Conservation (phyloP, 2,888 invertebrate genomes). For the Neoaliturus tenellus region DNA sequence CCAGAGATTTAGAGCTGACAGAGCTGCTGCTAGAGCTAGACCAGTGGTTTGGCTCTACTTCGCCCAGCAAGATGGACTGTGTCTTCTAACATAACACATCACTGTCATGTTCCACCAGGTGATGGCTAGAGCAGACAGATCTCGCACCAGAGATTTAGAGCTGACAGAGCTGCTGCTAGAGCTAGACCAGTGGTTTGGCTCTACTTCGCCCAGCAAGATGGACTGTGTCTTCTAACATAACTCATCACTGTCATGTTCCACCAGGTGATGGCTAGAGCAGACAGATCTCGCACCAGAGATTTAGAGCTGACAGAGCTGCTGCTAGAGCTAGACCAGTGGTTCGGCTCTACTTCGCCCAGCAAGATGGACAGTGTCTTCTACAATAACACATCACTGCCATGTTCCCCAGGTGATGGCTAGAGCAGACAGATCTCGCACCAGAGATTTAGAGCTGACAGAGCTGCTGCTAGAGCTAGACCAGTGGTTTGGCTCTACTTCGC, state of each 20-base stretch:
- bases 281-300: conserved; percentile 60
- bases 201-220: conserved; percentile 54
- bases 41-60: conserved; percentile 73
- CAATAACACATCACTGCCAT: conserved; percentile 60
- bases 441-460: conserved; percentile 66
- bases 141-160: conserved; percentile 64
- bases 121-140: conserved; percentile 66
- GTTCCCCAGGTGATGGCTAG: conserved; percentile 67
- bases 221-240: conserved; percentile 66
- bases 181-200: conserved; percentile 75
- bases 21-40: conserved; percentile 74
- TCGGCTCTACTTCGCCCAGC: conserved; percentile 71
- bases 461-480: conserved; percentile 74
- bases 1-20: conserved; percentile 66
- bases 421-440: conserved; percentile 61
- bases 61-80: conserved; percentile 59
- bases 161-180: conserved; percentile 72
- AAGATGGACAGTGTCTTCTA: conserved; percentile 66
- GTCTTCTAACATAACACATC: too few relatives aligned
- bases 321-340: conserved; percentile 74
- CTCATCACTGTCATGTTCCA: too few relatives aligned
- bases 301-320: conserved; percentile 70
- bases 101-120: conserved; percentile 66
- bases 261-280: conserved; percentile 68
- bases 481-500: conserved; percentile 73